phyloP scores from a whole-genome alignment of 2,797 vertebrate species.

The Cephalopachus bancanus region DNA sequence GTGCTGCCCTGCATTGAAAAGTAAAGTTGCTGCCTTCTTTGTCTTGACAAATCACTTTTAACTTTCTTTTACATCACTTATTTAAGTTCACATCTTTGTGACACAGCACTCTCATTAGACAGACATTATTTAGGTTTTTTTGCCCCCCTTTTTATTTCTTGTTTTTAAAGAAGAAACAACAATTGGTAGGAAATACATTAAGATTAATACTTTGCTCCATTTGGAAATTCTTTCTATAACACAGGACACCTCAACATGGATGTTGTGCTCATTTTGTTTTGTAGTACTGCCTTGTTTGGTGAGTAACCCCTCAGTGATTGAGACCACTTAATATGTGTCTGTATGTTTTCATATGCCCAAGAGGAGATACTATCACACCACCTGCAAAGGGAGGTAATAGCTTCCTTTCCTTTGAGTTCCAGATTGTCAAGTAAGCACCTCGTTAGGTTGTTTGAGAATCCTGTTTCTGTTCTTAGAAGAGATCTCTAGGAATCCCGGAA shows the following conservation, averaged over 20 bases:
- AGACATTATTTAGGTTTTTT: slow-evolving; percentile 28
- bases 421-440: background rate
- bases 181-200: slow-evolving; percentile 9
- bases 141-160: background rate
- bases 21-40: background rate
- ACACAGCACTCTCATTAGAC: background rate
- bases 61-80: slow-evolving; percentile 9
- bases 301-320: background rate
- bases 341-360: background rate
- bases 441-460: slow-evolving; percentile 23
- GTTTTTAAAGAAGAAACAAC: slow-evolving; percentile 47
- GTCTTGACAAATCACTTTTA: slow-evolving; percentile 42
- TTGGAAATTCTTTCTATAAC: background rate
- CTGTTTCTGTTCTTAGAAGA: slow-evolving; percentile 59
- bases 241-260: background rate
- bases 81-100: slow-evolving; percentile 47
- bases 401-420: slow-evolving; percentile 35
- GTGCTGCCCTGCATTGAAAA: slow-evolving; percentile 7
- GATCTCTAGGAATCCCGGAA: slow-evolving; percentile 63
- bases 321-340: background rate
- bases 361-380: background rate
- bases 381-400: background rate
- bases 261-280: background rate
- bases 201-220: slow-evolving; percentile 2
- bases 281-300: background rate